Conservation (phyloP, 2,113 vertebrate genomes). For the Malurus cyaneus region DNA sequence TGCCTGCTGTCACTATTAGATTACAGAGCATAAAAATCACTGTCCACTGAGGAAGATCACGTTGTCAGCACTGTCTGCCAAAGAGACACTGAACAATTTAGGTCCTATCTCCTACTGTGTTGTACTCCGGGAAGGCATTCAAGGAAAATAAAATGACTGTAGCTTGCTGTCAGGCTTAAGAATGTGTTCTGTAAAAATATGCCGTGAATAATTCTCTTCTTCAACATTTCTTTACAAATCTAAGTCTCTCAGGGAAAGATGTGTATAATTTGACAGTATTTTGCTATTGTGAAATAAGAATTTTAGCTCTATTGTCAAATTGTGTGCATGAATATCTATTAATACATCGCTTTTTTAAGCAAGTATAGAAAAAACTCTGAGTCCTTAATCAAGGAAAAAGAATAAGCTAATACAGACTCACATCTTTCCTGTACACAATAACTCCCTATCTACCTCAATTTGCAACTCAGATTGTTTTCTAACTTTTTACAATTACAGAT, state of each 20-base stretch:
- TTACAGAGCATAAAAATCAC: conserved; percentile 41
- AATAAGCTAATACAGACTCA: neutral
- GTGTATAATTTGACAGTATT: conserved; percentile 21
- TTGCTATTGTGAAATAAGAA: neutral
- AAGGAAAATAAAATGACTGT: conserved; percentile 14
- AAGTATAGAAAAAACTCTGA: neutral
- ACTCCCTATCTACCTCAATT: neutral
- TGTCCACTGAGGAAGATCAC: conserved; percentile 27
- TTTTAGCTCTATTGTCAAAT: neutral
- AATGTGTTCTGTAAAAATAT: conserved; percentile 28
- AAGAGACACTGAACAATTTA: conserved; percentile 8
- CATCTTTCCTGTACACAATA: neutral
- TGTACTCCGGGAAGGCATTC: conserved; percentile 6
- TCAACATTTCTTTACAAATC: neutral
- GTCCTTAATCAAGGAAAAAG: neutral
- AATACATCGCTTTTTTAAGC: neutral
- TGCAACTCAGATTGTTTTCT: neutral
- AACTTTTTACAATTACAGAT: neutral
- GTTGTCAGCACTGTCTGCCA: conserved; percentile 25
- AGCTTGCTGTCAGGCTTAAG: conserved; percentile 24
- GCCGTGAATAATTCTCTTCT: neutral
- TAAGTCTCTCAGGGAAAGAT: neutral
- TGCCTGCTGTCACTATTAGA: neutral
- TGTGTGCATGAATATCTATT: neutral
- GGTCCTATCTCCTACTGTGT: conserved; percentile 9